Percentiles rank a stretch among this genome's conserved stretches.
Conservation (phyloP, 2,888 invertebrate species). For the Agonopterix alstromeriana region DNA sequence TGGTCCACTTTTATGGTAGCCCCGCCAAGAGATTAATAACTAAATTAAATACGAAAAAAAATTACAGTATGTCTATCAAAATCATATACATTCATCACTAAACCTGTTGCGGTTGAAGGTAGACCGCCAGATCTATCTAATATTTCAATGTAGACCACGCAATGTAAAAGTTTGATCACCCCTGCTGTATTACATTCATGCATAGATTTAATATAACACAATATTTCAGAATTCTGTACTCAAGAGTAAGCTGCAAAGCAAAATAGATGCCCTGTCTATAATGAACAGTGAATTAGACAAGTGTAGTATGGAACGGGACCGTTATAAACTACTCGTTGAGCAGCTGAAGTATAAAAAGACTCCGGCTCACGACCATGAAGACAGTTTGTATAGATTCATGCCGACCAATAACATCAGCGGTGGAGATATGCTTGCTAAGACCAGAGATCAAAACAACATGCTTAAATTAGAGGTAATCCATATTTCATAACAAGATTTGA, state of each 20-base stretch:
- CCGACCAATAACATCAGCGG: conserved; percentile 68
- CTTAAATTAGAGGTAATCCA: conserved; percentile 64
- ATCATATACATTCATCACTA: too few species aligned
- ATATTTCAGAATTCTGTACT: conserved; percentile 76
- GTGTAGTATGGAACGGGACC: conserved; percentile 87
- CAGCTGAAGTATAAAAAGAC: conserved; percentile 78
- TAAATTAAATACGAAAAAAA: too few species aligned
- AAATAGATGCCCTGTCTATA: conserved; percentile 88
- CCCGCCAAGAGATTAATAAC: too few species aligned
- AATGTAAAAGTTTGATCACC: too few species aligned
- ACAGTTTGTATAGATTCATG: conserved; percentile 40
- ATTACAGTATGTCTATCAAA: too few species aligned
- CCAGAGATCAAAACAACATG: conserved; percentile 76
- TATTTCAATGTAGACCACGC: too few species aligned
- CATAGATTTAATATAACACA: too few species aligned
- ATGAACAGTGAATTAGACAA: conserved; percentile 86
- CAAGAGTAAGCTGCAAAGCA: conserved; percentile 86
- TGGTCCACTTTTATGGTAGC: too few species aligned
- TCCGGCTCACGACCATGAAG: conserved; percentile 28
- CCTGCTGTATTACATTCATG: too few species aligned
- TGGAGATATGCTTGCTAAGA: conserved; percentile 75
- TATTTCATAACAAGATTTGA: neutral
- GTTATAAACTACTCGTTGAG: conserved; percentile 87
- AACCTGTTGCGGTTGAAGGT: too few species aligned
- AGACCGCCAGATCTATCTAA: too few species aligned